Percentiles rank a stretch among this genome's conserved stretches.
Conservation (phyloP, 1,140 invertebrate genomes). For the Limonius californicus region DNA sequence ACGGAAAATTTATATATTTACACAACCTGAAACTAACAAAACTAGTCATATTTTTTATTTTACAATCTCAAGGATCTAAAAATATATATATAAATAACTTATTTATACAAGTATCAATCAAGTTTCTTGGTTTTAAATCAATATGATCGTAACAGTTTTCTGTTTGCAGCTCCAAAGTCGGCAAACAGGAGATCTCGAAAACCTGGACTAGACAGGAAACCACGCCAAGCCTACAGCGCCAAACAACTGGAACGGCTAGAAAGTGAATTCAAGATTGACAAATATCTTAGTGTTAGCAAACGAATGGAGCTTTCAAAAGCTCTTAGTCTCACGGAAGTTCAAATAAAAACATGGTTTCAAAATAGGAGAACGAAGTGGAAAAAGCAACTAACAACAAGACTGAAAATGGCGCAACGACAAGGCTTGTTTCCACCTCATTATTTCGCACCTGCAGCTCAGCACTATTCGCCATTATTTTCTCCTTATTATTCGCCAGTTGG, state of each 20-base stretch:
- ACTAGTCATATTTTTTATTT: no score
- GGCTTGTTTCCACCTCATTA: slow-evolving; percentile 69
- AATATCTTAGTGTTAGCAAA: slow-evolving; percentile 93
- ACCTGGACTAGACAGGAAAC: slow-evolving; percentile 85
- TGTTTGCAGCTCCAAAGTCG: slow-evolving; percentile 68
- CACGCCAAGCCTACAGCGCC: slow-evolving; percentile 90
- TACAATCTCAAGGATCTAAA: no score
- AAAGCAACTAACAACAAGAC: slow-evolving; percentile 83
- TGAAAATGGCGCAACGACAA: slow-evolving; percentile 85
- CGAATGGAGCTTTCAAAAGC: slow-evolving; percentile 88
- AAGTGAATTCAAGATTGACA: slow-evolving; percentile 90
- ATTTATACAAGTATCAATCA: no score
- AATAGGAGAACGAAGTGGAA: slow-evolving; percentile 95
- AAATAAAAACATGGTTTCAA: slow-evolving; percentile 96
- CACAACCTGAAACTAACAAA: no score
- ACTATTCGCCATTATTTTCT: slow-evolving; percentile 55
- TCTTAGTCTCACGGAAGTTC: slow-evolving; percentile 86
- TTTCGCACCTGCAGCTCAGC: slow-evolving; percentile 56
- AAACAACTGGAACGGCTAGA: slow-evolving; percentile 89
- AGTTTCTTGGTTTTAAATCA: no score
- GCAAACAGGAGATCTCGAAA: slow-evolving; percentile 73
- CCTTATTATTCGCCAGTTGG: slow-evolving; percentile 53
- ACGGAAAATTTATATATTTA: no score
- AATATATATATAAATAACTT: no score
- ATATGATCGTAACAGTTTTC: no score